Evolutionary conservation across 1,140 invertebrate genomes (phyloP).

Genomic region (Chelonus insularis): DNA sequence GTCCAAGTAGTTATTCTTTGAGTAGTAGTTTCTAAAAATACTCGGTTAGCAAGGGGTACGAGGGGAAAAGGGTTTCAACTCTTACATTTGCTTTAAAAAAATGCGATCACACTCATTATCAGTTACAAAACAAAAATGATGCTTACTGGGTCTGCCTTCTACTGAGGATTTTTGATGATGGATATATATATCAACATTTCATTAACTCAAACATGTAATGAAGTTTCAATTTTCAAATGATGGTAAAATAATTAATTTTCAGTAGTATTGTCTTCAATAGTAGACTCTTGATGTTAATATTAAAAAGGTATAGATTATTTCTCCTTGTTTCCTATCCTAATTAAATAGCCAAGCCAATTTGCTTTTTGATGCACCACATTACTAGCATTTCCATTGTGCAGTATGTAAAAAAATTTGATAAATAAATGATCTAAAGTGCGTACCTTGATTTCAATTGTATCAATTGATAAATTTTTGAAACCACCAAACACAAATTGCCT

Average conservation of each 20-base stretch:
- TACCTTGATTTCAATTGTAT: conserved; percentile 1
- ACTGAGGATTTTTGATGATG: too few species aligned
- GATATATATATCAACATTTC: too few species aligned
- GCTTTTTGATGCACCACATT: conserved; percentile 12
- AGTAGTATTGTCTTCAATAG: conserved; percentile 13
- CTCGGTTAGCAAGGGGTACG: conserved; percentile 1
- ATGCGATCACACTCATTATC: too few species aligned
- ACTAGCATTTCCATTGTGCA: conserved; percentile 18
- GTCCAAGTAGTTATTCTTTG: neutral
- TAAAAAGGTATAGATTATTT: neutral
- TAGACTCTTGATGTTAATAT: conserved; percentile 5
- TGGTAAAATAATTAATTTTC: too few species aligned
- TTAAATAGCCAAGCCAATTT: conserved; percentile 10
- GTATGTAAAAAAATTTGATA: neutral
- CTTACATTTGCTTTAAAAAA: too few species aligned
- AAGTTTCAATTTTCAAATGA: too few species aligned
- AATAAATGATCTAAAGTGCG: conserved; percentile 12
- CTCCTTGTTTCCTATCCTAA: neutral
- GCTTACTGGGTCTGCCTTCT: too few species aligned
- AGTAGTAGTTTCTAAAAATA: conserved; percentile 12
- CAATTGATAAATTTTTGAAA: neutral
- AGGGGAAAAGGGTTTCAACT: neutral
- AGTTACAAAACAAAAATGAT: too few species aligned
- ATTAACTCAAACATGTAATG: too few species aligned
- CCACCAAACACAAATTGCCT: conserved; percentile 5